Base-by-base conservation (phyloP, 2,797 vertebrate species). In the Tokudaia muenninki region DNA sequence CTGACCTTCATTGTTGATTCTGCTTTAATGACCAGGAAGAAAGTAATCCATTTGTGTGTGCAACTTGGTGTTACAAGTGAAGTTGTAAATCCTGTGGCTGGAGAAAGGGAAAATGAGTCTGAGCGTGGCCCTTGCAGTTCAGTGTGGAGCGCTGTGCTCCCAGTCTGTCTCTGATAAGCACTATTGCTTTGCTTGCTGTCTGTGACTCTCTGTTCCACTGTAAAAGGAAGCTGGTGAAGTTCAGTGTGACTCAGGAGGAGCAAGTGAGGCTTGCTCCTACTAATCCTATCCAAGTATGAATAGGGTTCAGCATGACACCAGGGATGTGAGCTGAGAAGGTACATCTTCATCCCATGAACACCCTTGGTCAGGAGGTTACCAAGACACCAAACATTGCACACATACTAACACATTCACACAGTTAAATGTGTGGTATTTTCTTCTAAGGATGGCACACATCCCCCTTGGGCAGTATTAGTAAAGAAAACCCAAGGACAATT, bases 1-100 rank as follows among this genome's bases (percentile, higher is more conserved):
- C 92, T 94, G 91, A 91, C 97, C 94, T 97, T 96, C 80, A 92
- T 77, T 70, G 3, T 89, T 86, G 94, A 94, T 93, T 96, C 87
- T 77, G 78, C 86, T 84, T 96, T 97, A 91, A 95, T 92, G 93
- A 91, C 94, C 92, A 52, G 55, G 37, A 78, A 79, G 61, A 94
- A 96, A 97, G 96, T 98, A 94, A 94, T 65, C 87, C 77, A 67
- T 83, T 95, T 87, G 82, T 89, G 67, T 93, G 80, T 92, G 89
- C 81, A 83, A 79, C 82, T 94, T 89, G 93, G 94, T 95, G 93
- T 97, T 94, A 59, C 59, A 0, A 91, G 95, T 82, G 81, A 83
- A 89, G 90, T 65, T 95, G 82, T 93, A 91, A 94, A 97, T 92
- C 78, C 61, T 55, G 65, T 12, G 67, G 31, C 74, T 96, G 50